Percentiles rank a stretch among this genome's conserved stretches.
phyloP scores from a whole-genome alignment of 1,140 invertebrate species.

The Chironomus striatipennis region DNA sequence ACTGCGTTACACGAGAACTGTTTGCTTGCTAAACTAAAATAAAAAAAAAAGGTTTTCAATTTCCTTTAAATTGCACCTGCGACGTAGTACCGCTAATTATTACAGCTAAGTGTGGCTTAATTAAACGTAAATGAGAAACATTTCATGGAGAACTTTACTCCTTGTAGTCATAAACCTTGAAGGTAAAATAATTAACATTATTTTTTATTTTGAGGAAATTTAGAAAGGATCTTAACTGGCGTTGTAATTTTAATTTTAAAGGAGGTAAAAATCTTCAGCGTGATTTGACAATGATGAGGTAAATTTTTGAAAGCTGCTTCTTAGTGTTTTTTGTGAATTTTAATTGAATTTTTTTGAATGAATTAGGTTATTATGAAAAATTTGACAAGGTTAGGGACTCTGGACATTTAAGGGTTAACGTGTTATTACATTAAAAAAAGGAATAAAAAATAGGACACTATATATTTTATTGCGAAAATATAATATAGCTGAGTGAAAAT shows the following conservation, averaged over 20 bases:
- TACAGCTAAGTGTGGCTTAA: slow-evolving; percentile 6
- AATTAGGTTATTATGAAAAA: too few species aligned
- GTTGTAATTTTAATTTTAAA: neutral
- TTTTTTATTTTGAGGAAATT: neutral
- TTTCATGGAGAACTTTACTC: neutral
- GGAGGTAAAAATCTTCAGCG: neutral
- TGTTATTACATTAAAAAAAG: too few species aligned
- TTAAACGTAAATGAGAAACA: neutral
- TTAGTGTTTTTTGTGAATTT: neutral
- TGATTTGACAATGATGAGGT: neutral
- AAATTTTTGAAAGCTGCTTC: neutral
- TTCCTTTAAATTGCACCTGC: neutral
- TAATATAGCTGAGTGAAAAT: too few species aligned
- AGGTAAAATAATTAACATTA: neutral
- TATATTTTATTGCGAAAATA: too few species aligned
- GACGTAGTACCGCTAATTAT: neutral
- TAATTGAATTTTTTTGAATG: too few species aligned
- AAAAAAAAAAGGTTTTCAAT: neutral
- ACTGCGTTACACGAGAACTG: neutral
- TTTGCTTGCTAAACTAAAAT: neutral
- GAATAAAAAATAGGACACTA: too few species aligned
- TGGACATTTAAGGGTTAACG: too few species aligned
- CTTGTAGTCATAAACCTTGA: neutral
- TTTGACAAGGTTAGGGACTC: too few species aligned
- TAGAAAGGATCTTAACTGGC: neutral